Evolutionary conservation across 1,140 invertebrate genomes (phyloP), one percentile per base, ranked within the genome.

Genomic region (Lasioglossum baleicum): DNA sequence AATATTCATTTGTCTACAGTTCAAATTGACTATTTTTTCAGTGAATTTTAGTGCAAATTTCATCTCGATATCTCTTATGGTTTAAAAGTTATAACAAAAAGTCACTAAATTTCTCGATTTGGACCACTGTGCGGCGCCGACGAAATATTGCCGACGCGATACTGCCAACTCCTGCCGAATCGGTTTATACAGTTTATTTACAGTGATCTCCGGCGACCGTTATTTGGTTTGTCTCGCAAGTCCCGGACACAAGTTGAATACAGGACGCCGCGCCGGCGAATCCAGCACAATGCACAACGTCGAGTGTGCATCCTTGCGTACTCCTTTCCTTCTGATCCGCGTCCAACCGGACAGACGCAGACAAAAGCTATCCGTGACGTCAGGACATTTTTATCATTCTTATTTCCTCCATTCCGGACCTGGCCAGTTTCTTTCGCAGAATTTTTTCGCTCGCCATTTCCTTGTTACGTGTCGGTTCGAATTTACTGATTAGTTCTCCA

Each of bases 111-210:
- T n/a, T n/a, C n/a, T n/a, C n/a, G n/a, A n/a, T n/a, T n/a, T n/a
- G n/a, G n/a, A n/a, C n/a, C n/a, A n/a, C n/a, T n/a, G n/a, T n/a
- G n/a, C n/a, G n/a, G n/a, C n/a, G n/a, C n/a, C n/a, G n/a, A n/a
- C n/a, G n/a, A n/a, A n/a, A 40, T 64, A 20, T 64, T 20, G 61
- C 61, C 44, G 3, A 35, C 35, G 15, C 17, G 61, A 40, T 64
- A 64, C 15, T 64, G 61, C 61, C 61, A 40, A 64, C 31, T 64
- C 61, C 17, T 31, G 15, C 17, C 61, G 61, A 64, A 64, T 35
- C 5, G 31, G 31, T 64, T 64, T 64, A 40, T 40, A 40, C 15
- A 40, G 61, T 17, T 64, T 40, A 64, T 64, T 64, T 64, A 64
- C 35, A 64, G 31, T 6, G 61, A 40, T 64, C 61, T 64, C 31